These are phyloP conservation scores for Equus przewalskii DNA, from an alignment of 2,113 vertebrate genomes.

Conservation along the genomic window DNA sequence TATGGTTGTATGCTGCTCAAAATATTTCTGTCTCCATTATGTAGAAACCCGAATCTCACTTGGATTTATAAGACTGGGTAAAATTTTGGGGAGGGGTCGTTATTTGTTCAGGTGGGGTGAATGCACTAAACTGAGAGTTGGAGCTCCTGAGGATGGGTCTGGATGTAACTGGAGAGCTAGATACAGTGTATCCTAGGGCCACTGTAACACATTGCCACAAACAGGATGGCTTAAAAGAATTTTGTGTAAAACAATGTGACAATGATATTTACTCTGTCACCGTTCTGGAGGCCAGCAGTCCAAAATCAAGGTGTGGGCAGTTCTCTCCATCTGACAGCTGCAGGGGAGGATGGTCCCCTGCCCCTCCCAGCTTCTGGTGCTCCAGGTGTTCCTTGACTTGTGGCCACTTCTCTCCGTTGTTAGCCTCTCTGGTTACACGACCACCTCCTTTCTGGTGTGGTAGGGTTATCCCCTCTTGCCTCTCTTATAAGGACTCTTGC, in stretches of 20 bases:
- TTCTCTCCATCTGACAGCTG: background rate
- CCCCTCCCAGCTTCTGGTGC: background rate
- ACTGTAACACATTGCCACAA: background rate
- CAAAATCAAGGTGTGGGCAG: background rate
- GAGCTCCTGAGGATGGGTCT: background rate
- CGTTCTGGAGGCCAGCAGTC: background rate
- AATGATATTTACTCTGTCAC: background rate
- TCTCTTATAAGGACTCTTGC: background rate
- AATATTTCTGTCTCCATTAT: background rate
- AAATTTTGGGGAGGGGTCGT: accelerated
- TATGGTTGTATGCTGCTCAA: background rate
- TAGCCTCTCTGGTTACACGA: background rate
- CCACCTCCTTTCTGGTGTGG: background rate
- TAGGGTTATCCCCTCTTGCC: background rate
- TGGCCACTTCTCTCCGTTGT: background rate
- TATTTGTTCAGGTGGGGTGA: background rate
- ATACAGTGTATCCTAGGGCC: background rate
- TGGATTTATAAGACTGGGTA: background rate
- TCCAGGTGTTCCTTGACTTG: background rate
- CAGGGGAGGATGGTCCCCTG: background rate
- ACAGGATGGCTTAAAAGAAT: background rate
- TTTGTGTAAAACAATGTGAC: background rate
- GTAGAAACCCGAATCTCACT: background rate
- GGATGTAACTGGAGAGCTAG: background rate
- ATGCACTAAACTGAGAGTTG: background rate